phyloP scores from a whole-genome alignment of 2,113 vertebrate genomes.

The Myanophis thanlyinensis region DNA sequence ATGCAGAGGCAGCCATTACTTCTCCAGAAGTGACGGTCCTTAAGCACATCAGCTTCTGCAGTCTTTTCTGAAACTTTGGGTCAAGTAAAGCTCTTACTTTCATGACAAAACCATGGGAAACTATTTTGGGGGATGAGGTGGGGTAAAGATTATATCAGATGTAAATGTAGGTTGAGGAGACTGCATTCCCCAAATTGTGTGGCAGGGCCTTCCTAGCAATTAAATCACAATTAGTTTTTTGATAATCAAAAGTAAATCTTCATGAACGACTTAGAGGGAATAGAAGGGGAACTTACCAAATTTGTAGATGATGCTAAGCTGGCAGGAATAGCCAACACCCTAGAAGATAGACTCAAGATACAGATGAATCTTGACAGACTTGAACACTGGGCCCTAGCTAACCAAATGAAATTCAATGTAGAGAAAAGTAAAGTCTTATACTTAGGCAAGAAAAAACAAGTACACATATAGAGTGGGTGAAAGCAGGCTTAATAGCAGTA shows the following conservation, averaged over 20 bases:
- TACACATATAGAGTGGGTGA: too few relatives aligned
- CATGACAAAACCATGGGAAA: neutral
- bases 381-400: too few relatives aligned
- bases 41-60: neutral
- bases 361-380: too few relatives aligned
- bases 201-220: neutral
- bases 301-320: too few relatives aligned
- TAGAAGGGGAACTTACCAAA: too few relatives aligned
- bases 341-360: too few relatives aligned
- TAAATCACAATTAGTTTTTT: neutral
- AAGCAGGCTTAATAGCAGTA: too few relatives aligned
- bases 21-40: slow-evolving; percentile 35
- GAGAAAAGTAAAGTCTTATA: too few relatives aligned
- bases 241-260: neutral
- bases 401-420: too few relatives aligned
- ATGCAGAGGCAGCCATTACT: slow-evolving; percentile 39
- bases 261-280: too few relatives aligned
- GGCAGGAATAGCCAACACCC: too few relatives aligned
- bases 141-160: neutral
- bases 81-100: slow-evolving; percentile 2
- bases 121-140: neutral
- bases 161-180: neutral
- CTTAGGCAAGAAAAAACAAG: too few relatives aligned
- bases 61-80: slow-evolving; percentile 39
- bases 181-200: neutral